Percentiles rank a stretch among this genome's conserved stretches.
These are phyloP conservation scores for Plutomurus gul DNA, from an alignment of 1,140 invertebrate genomes.

Conservation along the genomic window DNA sequence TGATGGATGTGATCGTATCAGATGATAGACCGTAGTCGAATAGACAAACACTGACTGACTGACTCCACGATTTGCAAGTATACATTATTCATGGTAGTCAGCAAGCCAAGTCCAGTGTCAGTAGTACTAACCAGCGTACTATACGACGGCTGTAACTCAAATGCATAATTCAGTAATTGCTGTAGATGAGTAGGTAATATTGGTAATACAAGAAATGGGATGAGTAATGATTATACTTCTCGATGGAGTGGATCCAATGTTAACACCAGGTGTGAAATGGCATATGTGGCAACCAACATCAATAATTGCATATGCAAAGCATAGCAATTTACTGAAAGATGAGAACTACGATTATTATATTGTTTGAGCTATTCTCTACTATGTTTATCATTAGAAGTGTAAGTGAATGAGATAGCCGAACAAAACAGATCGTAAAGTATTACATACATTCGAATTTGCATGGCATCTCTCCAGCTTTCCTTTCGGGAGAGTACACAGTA, in stretches of 20 bases:
- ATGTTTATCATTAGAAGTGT: conserved; percentile 7
- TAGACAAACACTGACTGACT: no score
- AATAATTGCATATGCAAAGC: not conserved
- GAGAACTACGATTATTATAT: not conserved
- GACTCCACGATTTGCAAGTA: no score
- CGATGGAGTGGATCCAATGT: not conserved
- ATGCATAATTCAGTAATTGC: not conserved
- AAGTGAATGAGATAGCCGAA: not conserved
- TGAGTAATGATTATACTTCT: conserved; percentile 7
- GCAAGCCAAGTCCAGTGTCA: no score
- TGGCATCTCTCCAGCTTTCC: conserved; percentile 1
- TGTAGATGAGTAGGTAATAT: not conserved
- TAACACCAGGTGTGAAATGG: conserved; percentile 23
- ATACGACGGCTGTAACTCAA: no score
- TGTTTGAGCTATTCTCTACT: no score
- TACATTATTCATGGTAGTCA: no score
- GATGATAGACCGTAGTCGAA: no score
- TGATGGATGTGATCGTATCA: not conserved
- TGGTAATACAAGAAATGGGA: conserved; percentile 12
- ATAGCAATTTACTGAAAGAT: conserved; percentile 25
- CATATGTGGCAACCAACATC: not conserved
- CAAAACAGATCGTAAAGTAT: not conserved
- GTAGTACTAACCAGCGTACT: no score
- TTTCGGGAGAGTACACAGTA: not conserved
- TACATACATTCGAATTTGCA: not conserved